Conservation (phyloP, 2,113 vertebrate species). For the Reinhardtius hippoglossoides region DNA sequence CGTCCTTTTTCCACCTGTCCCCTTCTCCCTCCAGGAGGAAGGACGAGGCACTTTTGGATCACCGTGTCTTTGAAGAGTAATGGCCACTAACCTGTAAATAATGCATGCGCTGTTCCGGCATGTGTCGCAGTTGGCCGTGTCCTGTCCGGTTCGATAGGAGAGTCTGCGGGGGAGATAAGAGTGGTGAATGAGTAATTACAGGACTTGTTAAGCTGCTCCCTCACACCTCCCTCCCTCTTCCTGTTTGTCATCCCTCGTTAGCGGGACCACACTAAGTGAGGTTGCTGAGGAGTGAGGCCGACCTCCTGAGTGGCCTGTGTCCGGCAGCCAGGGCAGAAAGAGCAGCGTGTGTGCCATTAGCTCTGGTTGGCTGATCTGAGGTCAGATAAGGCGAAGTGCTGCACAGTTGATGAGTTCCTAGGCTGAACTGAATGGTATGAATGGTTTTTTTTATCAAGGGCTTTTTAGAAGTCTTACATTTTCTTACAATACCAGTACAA, state of each 20-base stretch:
- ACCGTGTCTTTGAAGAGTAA: slow-evolving; percentile 59
- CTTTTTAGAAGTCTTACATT: background rate
- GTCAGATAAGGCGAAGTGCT: slow-evolving; percentile 29
- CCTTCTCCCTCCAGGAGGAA: slow-evolving; percentile 43
- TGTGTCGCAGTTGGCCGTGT: slow-evolving; percentile 99
- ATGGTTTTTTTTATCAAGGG: background rate
- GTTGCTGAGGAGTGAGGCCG: slow-evolving; percentile 46
- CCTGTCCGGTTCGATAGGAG: slow-evolving; percentile 98
- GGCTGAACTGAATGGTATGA: background rate
- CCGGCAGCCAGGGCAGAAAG: slow-evolving; percentile 41
- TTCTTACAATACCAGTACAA: too few relatives aligned
- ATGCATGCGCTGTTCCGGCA: slow-evolving; percentile 99
- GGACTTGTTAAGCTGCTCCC: slow-evolving; percentile 64
- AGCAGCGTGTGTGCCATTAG: slow-evolving; percentile 36
- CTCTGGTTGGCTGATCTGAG: slow-evolving; percentile 40
- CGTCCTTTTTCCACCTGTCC: slow-evolving; percentile 12
- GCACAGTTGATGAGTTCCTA: background rate
- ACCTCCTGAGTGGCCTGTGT: slow-evolving; percentile 48
- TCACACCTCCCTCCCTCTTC: slow-evolving; percentile 55
- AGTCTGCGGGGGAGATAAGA: slow-evolving; percentile 88
- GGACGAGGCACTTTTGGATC: slow-evolving; percentile 47
- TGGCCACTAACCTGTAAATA: slow-evolving; percentile 93
- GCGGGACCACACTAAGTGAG: slow-evolving; percentile 46
- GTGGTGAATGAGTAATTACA: slow-evolving; percentile 76
- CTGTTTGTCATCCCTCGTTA: slow-evolving; percentile 67